Base-by-base conservation (phyloP, 1,140 invertebrate genomes). In the Sarcophaga peregrina region DNA sequence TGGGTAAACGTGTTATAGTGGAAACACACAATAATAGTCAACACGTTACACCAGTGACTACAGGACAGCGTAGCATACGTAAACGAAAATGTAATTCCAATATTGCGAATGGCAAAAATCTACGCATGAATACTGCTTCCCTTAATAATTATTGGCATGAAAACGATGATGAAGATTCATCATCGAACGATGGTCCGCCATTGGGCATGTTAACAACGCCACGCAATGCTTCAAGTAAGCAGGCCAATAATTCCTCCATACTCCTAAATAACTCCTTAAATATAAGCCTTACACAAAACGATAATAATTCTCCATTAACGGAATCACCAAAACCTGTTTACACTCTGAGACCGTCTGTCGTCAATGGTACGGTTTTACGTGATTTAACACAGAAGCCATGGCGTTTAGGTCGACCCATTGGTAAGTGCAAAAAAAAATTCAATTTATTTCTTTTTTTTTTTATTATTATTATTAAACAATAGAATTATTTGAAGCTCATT, bases 391-490 rank as follows among this genome's bases (percentile, higher is more conserved):
- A 95, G 82, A 96, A 96, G 86, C 92, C 95, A 90, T 99, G 98
- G 98, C 94, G 93, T 85, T 91, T 99, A 72, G 97, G 97, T 5
- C 93, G 95, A 87, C 93, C 95, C 10, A 95, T 98, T 87, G 97
- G 97, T 89, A 86, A 90, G 86, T 85, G 46, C 17, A 47, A 80
- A 13, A 68, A 20, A 48, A 37, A 37, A 37, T 37, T 37, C 25
- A 37, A 37, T 37, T 37, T 37, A 2, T 37, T 37, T 37, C 4
- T 37, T n/a, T n/a, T n/a, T n/a, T n/a, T n/a, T n/a, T n/a, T n/a
- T n/a, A n/a, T n/a, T n/a, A n/a, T n/a, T n/a, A n/a, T 37, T 37
- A 37, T 37, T 37, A 37, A 37, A 37, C 25, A 37, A 37, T 37
- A 37, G 25, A 37, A 2, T 37, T 37, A 37, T 37, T 37, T 37